Evolutionary conservation across 1,140 invertebrate species (phyloP), one percentile per base, ranked within the genome.

Genomic region (Cryptotermes secundus): DNA sequence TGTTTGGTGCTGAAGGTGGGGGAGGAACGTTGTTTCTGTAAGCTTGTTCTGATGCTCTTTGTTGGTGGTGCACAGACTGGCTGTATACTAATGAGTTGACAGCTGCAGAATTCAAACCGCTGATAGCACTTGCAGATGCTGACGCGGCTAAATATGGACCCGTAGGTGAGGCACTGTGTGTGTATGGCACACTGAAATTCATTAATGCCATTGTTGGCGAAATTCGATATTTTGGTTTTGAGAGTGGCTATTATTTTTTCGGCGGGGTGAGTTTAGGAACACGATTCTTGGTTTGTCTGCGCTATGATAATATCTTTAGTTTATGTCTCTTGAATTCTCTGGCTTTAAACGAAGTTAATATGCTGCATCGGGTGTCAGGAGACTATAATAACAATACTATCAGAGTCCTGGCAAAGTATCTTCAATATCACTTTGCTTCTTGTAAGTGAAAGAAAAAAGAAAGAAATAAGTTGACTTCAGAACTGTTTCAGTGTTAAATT

Each of bases 151-250:
- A 89, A 49, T 88, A 87, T 24, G 88, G 89, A 26, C 59, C n/a
- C 0, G 89, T 87, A 0, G 89, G 86, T 45, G 87, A 86, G 19
- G 88, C 88, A n/a, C 88, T 87, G 83, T 88, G 85, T 65, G 89
- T 89, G 86, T 87, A 90, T 24, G 89, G 88, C 59, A 90, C 83
- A 83, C 87, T 90, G 35, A 89, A 90, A 84, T 90, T 90, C 35
- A 87, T 86, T 85, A 90, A 83, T 53, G 89, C 87, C 89, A 90
- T 90, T 83, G 9, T 83, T n/a, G 35, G 83, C 35, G 80, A 16
- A 10, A 26, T 7, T 80, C 26, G 6, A 14, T 80, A 24, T 22
- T 19, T 49, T 22, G 19, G 14, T 49, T 49, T 22, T 19, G 16
- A 19, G 16, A 14, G 16, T 14, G 16, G 12, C 0, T 12, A 6